Percentiles rank a stretch among this genome's conserved stretches.
Conservation (phyloP, 2,113 vertebrate species). For the Corythornis cristatus region DNA sequence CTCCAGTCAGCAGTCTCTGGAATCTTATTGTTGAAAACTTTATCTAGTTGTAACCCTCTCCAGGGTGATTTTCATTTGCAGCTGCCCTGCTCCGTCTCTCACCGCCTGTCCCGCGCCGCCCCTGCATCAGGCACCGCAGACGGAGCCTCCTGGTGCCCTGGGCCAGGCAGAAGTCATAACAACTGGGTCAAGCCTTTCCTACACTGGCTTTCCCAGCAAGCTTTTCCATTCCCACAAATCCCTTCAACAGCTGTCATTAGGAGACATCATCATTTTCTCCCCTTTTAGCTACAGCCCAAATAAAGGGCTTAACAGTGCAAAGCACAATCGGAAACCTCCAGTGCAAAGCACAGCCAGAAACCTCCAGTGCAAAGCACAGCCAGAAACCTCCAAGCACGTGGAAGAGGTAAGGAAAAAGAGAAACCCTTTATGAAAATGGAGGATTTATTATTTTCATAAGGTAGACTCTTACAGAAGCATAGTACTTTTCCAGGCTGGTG, state of each 20-base stretch:
- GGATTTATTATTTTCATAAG: slow-evolving; percentile 69
- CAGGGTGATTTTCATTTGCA: slow-evolving; percentile 83
- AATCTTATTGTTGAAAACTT: slow-evolving; percentile 88
- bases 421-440: background rate
- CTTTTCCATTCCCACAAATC: background rate
- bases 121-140: slow-evolving; percentile 18
- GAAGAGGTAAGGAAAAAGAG: background rate
- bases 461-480: background rate
- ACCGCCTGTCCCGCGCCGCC: slow-evolving; percentile 65
- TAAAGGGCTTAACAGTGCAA: background rate
- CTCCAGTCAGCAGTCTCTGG: slow-evolving; percentile 86
- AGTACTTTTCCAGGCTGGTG: background rate
- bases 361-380: background rate
- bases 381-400: background rate
- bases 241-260: background rate
- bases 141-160: slow-evolving; percentile 14
- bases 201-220: background rate
- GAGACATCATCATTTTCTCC: slow-evolving; percentile 21
- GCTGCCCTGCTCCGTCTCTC: slow-evolving; percentile 81
- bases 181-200: slow-evolving; percentile 5
- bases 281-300: background rate
- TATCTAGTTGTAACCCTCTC: slow-evolving; percentile 85
- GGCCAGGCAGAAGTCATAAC: slow-evolving; percentile 6
- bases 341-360: background rate
- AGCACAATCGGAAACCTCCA: background rate